Evolutionary conservation across 2,797 vertebrate genomes (phyloP), one percentile per base, ranked within the genome.

Genomic region (Cheirogaleus major): DNA sequence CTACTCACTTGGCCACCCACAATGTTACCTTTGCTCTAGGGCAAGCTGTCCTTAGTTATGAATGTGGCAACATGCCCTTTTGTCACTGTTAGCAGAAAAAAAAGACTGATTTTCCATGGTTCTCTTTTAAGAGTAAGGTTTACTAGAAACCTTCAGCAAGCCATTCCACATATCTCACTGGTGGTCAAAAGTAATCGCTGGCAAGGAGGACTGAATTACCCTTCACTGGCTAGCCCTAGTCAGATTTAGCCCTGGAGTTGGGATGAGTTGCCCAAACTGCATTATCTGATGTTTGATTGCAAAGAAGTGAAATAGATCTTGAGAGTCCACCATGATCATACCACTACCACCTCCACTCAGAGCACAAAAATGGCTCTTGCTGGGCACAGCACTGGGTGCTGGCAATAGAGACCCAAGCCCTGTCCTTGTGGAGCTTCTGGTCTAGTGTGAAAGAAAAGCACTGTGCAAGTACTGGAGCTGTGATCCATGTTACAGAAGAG

Each of bases 101-200:
- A 83, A 61, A 83, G 45, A 86, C 41, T 38, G 30, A 89, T 61
- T 96, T 12, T 5, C 50, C n/a, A 18, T 15, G 63, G 13, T 86
- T 87, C 38, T 76, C 65, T 85, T 85, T 55, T 32, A 86, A 91
- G 65, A 96, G 72, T 63, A 63, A 92, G 52, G 72, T 69, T 91
- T 22, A 41, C 59, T 30, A 43, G 85, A 82, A 72, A 61, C 20
- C 35, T 32, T 88, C 0, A 55, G 59, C 65, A 59, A 92, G 86
- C 35, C 52, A 72, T 8, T 59, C 38, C 17, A 17, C 4, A 15
- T 5, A 20, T 9, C n/a, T 52, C 41, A 59, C 1, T 30, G 45
- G 41, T 18, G 9, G 48, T 5, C 5, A 43, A 32, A 32, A 87
- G 23, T 5, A 14, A 59, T 4, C 4, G 0, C 15, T 27, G 52